Conservation (phyloP, 2,888 invertebrate genomes). For the Hyposoter dolosus region DNA sequence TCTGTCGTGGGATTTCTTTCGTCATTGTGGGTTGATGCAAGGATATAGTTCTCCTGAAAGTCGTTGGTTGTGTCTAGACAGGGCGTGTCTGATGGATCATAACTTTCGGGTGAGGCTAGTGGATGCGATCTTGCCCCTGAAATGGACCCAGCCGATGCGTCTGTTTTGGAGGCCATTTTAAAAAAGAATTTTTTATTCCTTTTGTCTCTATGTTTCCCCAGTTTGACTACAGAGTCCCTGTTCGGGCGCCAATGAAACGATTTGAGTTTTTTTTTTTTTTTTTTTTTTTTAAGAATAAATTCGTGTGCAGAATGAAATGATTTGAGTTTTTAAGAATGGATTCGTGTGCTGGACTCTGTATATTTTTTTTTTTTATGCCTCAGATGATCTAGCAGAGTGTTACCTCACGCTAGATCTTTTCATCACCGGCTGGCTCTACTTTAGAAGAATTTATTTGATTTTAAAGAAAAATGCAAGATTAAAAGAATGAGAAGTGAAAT, state of each 20-base stretch:
- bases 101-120: not conserved
- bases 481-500: not conserved
- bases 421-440: not conserved
- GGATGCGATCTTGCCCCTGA: not conserved
- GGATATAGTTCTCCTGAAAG: not conserved
- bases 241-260: not conserved
- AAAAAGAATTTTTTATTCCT: not conserved
- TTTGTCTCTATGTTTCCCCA: not conserved
- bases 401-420: not conserved
- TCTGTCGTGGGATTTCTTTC: not conserved
- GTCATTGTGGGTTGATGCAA: not conserved
- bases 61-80: not conserved
- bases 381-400: not conserved
- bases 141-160: not conserved
- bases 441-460: not conserved
- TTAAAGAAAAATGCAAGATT: not conserved
- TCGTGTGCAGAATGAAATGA: too few relatives aligned
- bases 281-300: too few relatives aligned
- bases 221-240: not conserved
- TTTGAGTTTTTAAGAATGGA: not conserved
- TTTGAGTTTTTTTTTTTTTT: too few relatives aligned
- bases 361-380: constrained; percentile 1
- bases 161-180: not conserved
- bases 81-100: not conserved
- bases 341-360: not conserved